Evolutionary conservation across 2,888 invertebrate genomes (phyloP), one percentile per base, ranked within the genome.

Genomic region (Phragmatobia fuliginosa): DNA sequence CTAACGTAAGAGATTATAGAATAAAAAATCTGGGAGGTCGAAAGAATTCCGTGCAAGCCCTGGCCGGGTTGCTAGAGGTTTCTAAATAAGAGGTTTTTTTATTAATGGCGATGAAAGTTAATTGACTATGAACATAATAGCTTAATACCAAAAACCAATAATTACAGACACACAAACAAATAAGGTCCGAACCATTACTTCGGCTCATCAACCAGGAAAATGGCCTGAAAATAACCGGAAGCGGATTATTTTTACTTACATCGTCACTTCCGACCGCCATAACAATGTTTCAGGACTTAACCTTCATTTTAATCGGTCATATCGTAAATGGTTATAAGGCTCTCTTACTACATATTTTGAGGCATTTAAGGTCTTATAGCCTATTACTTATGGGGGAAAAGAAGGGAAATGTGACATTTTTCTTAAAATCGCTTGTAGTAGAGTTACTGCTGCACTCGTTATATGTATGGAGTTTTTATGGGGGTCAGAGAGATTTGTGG

Each of bases 301-400:
- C 75, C 62, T 79, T 81, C 63, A 79, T 79, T 80, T 81, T 80
- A 81, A 80, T 77, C 62, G 79, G 45, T 63, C 65, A 33, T 74
- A 38, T 41, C 80, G 67, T 79, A 74, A 81, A 81, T 61, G 79
- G 66, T 73, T 73, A 80, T 67, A 61, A 72, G 6, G 16, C 25
- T 59, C 68, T 69, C 56, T 72, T 66, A 73, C 69, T 79, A 77
- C 62, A 81, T 81, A 73, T 74, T 73, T 80, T 65, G 73, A 62
- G 70, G 70, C 66, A 59, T 80, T 80, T 72, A 75, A 74, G 49
- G 59, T 49, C 68, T 76, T 78, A 78, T 68, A 2, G 69, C 52
- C 70, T 62, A 72, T 78, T 76, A 80, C 68, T 74, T 80, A 68
- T 28, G 32, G 18, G 36, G 36, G 32, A 62, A 49, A 16, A 25